phyloP scores from a whole-genome alignment of 2,113 vertebrate genomes.

The Proterorhinus semilunaris region DNA sequence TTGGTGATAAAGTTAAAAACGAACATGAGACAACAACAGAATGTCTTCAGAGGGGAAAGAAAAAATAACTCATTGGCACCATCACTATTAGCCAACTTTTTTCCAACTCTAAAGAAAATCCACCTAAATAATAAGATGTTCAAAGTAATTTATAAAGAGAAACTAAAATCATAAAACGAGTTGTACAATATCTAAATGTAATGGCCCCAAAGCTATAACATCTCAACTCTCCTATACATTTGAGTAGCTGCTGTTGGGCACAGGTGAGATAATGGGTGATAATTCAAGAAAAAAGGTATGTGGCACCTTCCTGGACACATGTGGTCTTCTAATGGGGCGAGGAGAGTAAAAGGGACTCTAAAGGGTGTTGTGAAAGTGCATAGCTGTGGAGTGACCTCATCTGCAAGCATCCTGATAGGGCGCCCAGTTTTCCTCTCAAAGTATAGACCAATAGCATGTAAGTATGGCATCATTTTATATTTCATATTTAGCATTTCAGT shows the following conservation, averaged over 20 bases:
- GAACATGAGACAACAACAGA: neutral
- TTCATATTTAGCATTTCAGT: neutral
- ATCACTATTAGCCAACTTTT: neutral
- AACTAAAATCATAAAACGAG: neutral
- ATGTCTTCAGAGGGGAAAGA: neutral
- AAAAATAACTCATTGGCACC: neutral
- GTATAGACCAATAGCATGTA: neutral
- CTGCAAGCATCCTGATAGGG: slow-evolving; percentile 43
- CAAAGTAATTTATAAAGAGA: neutral
- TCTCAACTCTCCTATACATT: neutral
- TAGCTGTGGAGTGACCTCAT: slow-evolving; percentile 68
- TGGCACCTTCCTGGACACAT: neutral
- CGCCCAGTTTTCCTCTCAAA: slow-evolving; percentile 27
- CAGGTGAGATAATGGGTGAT: slow-evolving; percentile 6
- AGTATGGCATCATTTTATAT: neutral
- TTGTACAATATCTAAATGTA: neutral
- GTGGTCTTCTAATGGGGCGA: slow-evolving; percentile 35
- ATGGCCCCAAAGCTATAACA: neutral
- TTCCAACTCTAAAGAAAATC: neutral
- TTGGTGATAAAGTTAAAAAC: neutral
- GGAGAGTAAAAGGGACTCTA: slow-evolving; percentile 23
- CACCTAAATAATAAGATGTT: neutral
- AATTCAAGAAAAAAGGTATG: neutral
- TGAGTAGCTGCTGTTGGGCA: neutral
- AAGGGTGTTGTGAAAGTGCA: slow-evolving; percentile 50